These are phyloP conservation scores for Leptatherina wallacei DNA, from an alignment of 2,797 vertebrate species.

Conservation along the genomic window DNA sequence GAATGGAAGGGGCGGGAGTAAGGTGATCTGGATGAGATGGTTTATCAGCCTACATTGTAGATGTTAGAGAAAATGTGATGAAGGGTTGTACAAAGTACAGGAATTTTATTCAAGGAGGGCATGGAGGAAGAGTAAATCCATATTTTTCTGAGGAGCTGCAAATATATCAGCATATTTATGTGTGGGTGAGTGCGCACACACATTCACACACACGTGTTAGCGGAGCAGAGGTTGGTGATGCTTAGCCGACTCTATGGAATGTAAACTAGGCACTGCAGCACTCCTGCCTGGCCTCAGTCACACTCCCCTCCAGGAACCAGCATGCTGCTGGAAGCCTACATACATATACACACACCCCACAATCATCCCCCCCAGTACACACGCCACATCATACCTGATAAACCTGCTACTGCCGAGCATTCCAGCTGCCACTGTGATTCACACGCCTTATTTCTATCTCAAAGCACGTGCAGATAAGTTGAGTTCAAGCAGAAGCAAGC, in stretches of 20 bases:
- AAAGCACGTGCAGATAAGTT: conserved; percentile 39
- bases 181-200: conserved; percentile 1
- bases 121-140: conserved; percentile 16
- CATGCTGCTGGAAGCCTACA: neutral
- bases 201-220: conserved; percentile 20
- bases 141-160: conserved; percentile 24
- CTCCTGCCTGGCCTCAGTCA: conserved; percentile 54
- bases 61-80: conserved; percentile 23
- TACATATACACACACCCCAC: neutral
- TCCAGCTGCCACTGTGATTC: conserved; percentile 51
- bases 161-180: conserved; percentile 23
- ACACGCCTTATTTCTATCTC: conserved; percentile 32
- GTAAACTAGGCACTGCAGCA: conserved; percentile 76
- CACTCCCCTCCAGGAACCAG: conserved; percentile 33
- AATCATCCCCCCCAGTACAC: neutral
- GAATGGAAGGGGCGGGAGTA: conserved; percentile 9
- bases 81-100: conserved; percentile 3
- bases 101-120: neutral
- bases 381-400: neutral
- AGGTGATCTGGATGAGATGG: conserved; percentile 47
- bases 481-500: conserved; percentile 45
- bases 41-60: conserved; percentile 54
- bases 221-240: conserved; percentile 58
- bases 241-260: conserved; percentile 69
- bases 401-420: conserved; percentile 29